Evolutionary conservation across 2,888 invertebrate genomes (phyloP).

Genomic region (Hesperia comma): DNA sequence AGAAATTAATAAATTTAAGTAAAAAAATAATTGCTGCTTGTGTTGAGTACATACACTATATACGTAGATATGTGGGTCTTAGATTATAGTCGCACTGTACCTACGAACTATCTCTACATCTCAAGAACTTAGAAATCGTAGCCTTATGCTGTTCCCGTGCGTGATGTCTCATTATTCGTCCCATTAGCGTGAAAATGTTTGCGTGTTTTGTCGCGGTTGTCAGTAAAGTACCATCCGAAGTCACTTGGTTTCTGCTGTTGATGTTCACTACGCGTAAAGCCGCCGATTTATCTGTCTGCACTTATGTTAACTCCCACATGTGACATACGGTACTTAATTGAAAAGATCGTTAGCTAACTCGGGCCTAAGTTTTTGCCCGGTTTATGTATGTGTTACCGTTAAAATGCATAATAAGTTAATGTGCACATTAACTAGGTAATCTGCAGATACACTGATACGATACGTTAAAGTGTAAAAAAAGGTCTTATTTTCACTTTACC

Average conservation of each 20-base stretch:
- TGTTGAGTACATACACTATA: too few relatives aligned
- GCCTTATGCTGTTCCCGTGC: slow-evolving; percentile 39
- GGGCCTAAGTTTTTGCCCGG: background rate
- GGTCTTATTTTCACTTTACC: too few relatives aligned
- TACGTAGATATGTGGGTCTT: background rate
- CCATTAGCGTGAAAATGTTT: slow-evolving; percentile 63
- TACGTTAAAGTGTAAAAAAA: too few relatives aligned
- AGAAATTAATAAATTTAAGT: background rate
- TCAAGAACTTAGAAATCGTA: slow-evolving; percentile 53
- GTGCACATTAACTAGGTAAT: too few relatives aligned
- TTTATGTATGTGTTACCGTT: too few relatives aligned
- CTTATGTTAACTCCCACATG: slow-evolving; percentile 18
- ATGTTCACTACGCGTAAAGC: slow-evolving; percentile 59
- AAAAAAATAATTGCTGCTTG: background rate
- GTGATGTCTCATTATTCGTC: slow-evolving; percentile 51
- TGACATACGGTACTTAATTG: slow-evolving; percentile 16
- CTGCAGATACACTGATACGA: too few relatives aligned
- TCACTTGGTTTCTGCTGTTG: slow-evolving; percentile 40
- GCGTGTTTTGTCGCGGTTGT: slow-evolving; percentile 53
- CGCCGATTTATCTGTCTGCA: slow-evolving; percentile 46
- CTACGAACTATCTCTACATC: too few relatives aligned
- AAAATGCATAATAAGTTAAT: too few relatives aligned
- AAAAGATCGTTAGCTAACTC: slow-evolving; percentile 30
- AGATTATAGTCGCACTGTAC: background rate
- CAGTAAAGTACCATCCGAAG: slow-evolving; percentile 31